Base-by-base conservation (phyloP, 2,113 vertebrate species). In the Epinephelus lanceolatus region DNA sequence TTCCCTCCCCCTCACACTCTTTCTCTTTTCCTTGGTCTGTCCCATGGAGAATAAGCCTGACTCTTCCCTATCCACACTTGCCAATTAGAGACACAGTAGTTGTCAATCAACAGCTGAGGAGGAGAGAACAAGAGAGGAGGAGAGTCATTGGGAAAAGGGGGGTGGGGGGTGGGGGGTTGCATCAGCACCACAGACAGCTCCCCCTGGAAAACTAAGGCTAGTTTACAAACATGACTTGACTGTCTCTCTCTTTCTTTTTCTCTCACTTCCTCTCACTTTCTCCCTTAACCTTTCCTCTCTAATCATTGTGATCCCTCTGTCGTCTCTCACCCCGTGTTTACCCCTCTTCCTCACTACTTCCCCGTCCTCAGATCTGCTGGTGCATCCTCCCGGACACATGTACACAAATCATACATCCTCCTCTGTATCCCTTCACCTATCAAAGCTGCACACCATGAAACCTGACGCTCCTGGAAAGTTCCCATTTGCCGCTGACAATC, bases 141-240 rank as follows among this genome's bases (percentile, higher is more conserved):
- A 27, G 79, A 81, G 70, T 88, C 76, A 81, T 71, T 89, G 86
- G 85, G 75, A 71, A 80, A 68, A 62, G 51, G 42, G 30, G 63
- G 45, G 6, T 51, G 40, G 42, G 66, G 6, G 45, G 71, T 63
- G 37, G 55, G 45, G 51, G 51, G 61, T 6, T 49, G 17, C 33
- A 77, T 92, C 94, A 95, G 92, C 42, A 95, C 93, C 91, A 62
- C 49, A 87, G 94, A 94, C 94, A 94, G 92, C 78, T 91, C 66
- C 71, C 80, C 2, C 1, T 8, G 0, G 87, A 86, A 76, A 83
- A 86, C 70, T 77, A 56, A 19, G 57, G 40, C 78, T 55, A 21
- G 47, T 53, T 87, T 84, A 82, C 81, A 87, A 91, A 87, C 61
- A 52, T 83, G 91, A 92, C 11, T 85, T 86, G 59, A 63, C 83